Evolutionary conservation across 2,797 vertebrate species (phyloP).

Genomic region (Sciurus vulgaris): DNA sequence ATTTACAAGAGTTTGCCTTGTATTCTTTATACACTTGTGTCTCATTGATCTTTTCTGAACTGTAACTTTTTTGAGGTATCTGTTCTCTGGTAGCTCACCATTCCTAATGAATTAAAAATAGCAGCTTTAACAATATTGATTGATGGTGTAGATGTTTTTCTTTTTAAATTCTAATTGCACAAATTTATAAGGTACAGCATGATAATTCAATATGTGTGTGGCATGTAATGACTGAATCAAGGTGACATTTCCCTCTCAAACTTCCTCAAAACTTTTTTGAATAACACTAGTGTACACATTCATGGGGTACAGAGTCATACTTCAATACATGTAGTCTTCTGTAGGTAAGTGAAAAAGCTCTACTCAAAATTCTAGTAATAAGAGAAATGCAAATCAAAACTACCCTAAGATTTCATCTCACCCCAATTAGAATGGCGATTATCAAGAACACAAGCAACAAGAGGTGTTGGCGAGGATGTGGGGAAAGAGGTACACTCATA

Average conservation of each 20-base stretch:
- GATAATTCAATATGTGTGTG: not conserved
- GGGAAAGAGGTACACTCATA: too few relatives aligned
- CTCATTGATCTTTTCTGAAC: not conserved
- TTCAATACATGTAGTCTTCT: not conserved
- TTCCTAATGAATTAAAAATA: not conserved
- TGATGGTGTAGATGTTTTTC: not conserved
- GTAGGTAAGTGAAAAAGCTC: not conserved
- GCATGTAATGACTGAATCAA: not conserved
- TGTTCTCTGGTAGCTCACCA: not conserved
- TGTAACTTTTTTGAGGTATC: not conserved
- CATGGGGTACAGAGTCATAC: not conserved
- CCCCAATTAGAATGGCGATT: too few relatives aligned
- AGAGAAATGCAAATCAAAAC: too few relatives aligned
- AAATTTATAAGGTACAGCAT: not conserved
- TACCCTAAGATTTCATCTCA: too few relatives aligned
- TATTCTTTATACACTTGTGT: not conserved
- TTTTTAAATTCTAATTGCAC: not conserved
- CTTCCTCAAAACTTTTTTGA: not conserved
- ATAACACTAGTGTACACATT: not conserved
- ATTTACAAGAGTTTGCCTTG: not conserved
- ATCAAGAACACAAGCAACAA: too few relatives aligned
- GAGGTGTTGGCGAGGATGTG: too few relatives aligned
- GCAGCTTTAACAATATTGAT: not conserved
- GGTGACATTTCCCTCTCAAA: not conserved
- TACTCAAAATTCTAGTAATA: too few relatives aligned